Conservation (phyloP, 2,113 vertebrate species). For the Solea solea region DNA sequence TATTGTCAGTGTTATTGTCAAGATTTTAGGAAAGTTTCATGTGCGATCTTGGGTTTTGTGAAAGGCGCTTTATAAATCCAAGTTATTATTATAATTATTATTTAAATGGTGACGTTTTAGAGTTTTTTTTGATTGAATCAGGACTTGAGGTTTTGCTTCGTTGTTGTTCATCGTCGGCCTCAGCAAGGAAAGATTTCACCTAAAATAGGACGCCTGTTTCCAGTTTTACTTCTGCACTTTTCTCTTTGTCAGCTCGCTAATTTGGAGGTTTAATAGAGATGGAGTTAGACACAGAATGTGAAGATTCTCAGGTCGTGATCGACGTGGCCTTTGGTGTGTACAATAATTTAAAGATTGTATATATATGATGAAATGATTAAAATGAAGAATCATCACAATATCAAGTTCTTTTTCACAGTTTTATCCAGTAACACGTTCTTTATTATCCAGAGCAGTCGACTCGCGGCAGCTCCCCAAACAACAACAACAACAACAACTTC, state of each 20-base stretch:
- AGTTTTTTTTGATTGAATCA: neutral
- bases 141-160: neutral
- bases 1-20: neutral
- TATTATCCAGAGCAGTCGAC: too few species aligned
- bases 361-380: too few species aligned
- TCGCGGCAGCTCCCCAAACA: too few species aligned
- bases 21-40: too few species aligned
- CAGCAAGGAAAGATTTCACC: neutral
- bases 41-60: neutral
- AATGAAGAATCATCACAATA: too few species aligned
- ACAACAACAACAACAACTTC: too few species aligned
- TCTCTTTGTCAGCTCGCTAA: neutral
- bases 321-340: neutral
- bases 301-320: neutral
- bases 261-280: neutral
- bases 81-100: neutral
- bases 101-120: neutral
- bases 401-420: too few species aligned
- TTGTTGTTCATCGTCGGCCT: neutral
- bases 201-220: constrained; percentile 3
- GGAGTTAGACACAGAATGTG: neutral
- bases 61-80: neutral
- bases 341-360: too few species aligned
- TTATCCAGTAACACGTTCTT: too few species aligned
- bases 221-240: constrained; percentile 63